phyloP scores from a whole-genome alignment of 2,888 invertebrate genomes.

The Hirtodrosophila histrioides region DNA sequence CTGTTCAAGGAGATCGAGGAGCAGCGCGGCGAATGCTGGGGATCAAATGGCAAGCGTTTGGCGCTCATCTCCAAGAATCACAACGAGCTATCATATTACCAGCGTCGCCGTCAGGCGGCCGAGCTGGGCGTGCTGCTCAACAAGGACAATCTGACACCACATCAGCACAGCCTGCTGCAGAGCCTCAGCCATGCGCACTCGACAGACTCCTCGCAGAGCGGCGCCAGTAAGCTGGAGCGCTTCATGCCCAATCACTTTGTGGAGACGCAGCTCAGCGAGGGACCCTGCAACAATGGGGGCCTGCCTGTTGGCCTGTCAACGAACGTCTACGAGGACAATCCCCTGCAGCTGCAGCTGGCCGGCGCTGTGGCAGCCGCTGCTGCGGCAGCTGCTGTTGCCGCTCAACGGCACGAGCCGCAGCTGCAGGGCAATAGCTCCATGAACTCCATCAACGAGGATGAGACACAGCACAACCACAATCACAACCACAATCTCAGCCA shows the following conservation, averaged over 20 bases:
- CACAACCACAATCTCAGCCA: conserved; percentile 22
- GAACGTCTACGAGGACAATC: conserved; percentile 63
- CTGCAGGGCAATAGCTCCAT: conserved; percentile 18
- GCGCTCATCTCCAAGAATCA: conserved; percentile 82
- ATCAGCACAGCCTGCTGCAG: conserved; percentile 73
- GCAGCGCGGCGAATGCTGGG: conserved; percentile 84
- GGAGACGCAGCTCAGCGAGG: conserved; percentile 82
- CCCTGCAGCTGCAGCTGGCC: conserved; percentile 64
- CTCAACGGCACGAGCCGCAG: conserved; percentile 54
- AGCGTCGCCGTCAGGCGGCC: conserved; percentile 82
- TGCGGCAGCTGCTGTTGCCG: conserved; percentile 60
- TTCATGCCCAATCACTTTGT: conserved; percentile 84
- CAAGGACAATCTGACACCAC: conserved; percentile 77
- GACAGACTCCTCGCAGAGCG: conserved; percentile 81
- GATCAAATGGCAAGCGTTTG: conserved; percentile 82
- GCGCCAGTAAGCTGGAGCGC: conserved; percentile 80
- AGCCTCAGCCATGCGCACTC: conserved; percentile 75
- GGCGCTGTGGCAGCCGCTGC: conserved; percentile 66
- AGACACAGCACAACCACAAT: conserved; percentile 29
- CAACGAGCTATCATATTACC: conserved; percentile 83
- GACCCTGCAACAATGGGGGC: conserved; percentile 38
- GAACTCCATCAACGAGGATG: conserved; percentile 15
- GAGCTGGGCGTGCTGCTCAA: conserved; percentile 81
- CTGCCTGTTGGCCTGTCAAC: conserved; percentile 31
- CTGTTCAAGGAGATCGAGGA: conserved; percentile 84